Percentiles rank a stretch among this genome's conserved stretches.
phyloP scores from a whole-genome alignment of 2,888 invertebrate genomes.

The Drosophila sordidapex region DNA sequence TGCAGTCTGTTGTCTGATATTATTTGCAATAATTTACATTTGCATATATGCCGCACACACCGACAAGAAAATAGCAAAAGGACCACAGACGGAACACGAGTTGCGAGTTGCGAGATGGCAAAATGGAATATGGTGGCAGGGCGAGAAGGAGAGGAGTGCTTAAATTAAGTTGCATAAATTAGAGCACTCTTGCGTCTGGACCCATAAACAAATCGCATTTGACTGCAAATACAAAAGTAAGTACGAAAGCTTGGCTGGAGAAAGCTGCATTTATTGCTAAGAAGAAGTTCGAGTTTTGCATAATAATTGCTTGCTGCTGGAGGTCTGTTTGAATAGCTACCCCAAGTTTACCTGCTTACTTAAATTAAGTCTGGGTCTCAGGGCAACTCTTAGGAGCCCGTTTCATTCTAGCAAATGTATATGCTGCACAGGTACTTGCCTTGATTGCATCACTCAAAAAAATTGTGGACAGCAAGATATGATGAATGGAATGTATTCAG shows the following conservation, averaged over 20 bases:
- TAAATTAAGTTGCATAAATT: slow-evolving; percentile 56
- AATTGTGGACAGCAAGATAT: neutral
- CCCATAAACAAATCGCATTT: slow-evolving; percentile 51
- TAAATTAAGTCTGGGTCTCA: neutral
- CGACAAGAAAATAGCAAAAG: slow-evolving; percentile 8
- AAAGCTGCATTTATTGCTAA: slow-evolving; percentile 27
- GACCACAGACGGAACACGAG: slow-evolving; percentile 11
- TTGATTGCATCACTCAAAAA: no score
- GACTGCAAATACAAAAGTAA: slow-evolving; percentile 43
- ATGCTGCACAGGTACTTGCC: neutral
- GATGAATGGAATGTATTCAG: neutral
- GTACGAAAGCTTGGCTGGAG: slow-evolving; percentile 13
- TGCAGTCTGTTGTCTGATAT: slow-evolving; percentile 58
- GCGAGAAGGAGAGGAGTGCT: neutral
- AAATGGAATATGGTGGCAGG: neutral
- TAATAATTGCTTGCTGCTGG: slow-evolving; percentile 43
- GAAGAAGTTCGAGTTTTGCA: slow-evolving; percentile 33
- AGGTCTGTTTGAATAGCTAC: neutral
- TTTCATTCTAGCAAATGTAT: neutral
- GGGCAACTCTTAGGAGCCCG: neutral
- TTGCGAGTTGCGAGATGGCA: neutral
- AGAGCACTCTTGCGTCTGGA: slow-evolving; percentile 11
- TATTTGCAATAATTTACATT: slow-evolving; percentile 65
- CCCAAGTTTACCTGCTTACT: neutral
- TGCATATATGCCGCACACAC: slow-evolving; percentile 44